These are phyloP conservation scores for Idaea biselata DNA, from an alignment of 2,888 invertebrate genomes.

Conservation along the genomic window DNA sequence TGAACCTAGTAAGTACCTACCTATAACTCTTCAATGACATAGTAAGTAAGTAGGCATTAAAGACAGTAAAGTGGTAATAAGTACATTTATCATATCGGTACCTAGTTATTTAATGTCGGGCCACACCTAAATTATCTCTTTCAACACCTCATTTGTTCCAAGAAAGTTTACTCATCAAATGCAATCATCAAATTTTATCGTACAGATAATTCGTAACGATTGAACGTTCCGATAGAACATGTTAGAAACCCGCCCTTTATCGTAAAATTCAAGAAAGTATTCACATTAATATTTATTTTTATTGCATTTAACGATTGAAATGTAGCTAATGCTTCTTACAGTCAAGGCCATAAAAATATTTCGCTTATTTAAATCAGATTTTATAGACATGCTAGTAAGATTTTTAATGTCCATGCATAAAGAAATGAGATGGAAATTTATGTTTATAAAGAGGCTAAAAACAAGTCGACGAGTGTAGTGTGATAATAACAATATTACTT, in stretches of 20 bases:
- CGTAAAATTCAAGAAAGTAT: neutral
- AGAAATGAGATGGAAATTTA: neutral
- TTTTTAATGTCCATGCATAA: neutral
- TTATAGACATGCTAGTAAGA: neutral
- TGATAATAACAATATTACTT: neutral
- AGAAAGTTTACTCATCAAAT: neutral
- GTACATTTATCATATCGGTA: neutral
- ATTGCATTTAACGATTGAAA: constrained; percentile 1
- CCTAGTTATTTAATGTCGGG: neutral
- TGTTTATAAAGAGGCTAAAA: neutral
- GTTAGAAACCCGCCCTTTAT: neutral
- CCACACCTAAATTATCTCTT: neutral
- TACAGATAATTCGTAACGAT: neutral
- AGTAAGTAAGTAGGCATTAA: no score
- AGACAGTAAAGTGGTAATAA: neutral
- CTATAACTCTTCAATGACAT: no score
- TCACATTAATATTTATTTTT: neutral
- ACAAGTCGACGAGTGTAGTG: neutral
- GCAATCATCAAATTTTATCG: neutral
- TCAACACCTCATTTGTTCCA: neutral
- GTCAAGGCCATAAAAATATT: neutral
- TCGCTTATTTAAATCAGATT: neutral
- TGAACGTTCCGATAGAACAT: neutral
- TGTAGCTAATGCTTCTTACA: neutral
- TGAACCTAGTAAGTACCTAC: no score